A percentile compares a stretch with the other conserved stretches of the same genome.
Evolutionary conservation across 2,797 vertebrate species (phyloP).

Genomic region (Distichodus sexfasciatus): DNA sequence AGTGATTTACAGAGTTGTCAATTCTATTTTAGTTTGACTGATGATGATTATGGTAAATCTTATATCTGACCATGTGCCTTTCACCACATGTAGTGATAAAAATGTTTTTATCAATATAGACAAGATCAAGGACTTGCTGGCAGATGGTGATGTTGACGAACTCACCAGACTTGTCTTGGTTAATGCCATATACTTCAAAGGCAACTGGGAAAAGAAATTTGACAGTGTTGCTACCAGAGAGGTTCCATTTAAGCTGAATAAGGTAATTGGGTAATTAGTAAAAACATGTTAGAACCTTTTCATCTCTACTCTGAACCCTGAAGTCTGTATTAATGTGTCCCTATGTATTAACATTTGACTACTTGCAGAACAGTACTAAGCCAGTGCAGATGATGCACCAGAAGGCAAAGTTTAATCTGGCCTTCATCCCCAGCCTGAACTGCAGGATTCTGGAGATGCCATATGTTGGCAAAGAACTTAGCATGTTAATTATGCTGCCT

Average conservation of each 20-base stretch:
- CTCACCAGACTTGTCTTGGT: slow-evolving; percentile 68
- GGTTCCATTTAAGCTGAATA: slow-evolving; percentile 61
- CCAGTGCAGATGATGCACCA: slow-evolving; percentile 85
- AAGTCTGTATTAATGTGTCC: no score
- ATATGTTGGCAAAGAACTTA: slow-evolving; percentile 75
- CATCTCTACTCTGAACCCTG: background rate
- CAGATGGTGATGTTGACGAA: slow-evolving; percentile 2
- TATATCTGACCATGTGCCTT: background rate
- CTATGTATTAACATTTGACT: no score
- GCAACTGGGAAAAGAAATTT: slow-evolving; percentile 68
- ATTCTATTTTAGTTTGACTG: no score
- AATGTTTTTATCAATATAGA: slow-evolving; percentile 45
- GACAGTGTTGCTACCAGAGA: slow-evolving; percentile 37
- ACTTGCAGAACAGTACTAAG: slow-evolving; percentile 68
- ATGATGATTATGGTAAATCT: no score
- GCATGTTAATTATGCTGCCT: slow-evolving; percentile 86
- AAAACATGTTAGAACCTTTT: no score
- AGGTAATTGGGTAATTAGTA: no score
- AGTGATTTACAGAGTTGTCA: no score
- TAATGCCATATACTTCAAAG: slow-evolving; percentile 76
- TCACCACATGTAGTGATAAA: background rate
- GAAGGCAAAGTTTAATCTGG: slow-evolving; percentile 69
- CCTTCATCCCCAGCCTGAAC: slow-evolving; percentile 65
- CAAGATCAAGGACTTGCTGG: slow-evolving; percentile 69
- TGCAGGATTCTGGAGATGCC: slow-evolving; percentile 84